Evolutionary conservation across 2,113 vertebrate species (phyloP), one percentile per base, ranked within the genome.

Genomic region (Rhabdomys dilectus): DNA sequence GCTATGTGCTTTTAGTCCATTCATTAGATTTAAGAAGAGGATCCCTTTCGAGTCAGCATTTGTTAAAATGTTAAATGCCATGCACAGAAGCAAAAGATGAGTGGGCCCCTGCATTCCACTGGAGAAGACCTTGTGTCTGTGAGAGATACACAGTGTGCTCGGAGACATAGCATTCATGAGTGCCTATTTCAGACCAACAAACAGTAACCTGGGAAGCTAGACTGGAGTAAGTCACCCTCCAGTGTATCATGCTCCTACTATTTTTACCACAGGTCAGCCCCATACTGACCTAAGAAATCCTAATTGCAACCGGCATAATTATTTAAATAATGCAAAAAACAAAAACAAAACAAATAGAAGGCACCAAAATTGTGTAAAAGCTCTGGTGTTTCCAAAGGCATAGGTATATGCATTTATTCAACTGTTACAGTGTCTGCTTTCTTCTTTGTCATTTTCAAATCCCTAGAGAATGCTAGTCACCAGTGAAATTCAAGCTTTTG

Each of bases 401-500:
- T 17, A 36, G 24, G 2, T 45, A 87, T 17, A 36, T 93, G 81
- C 91, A 48, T 19, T 56, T 87, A 58, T 45, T 36, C 66, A 58
- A 42, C 12, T 53, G 24, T 51, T 72, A 13, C 15, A n/a, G 4
- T 84, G 56, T 12, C 29, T 42, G 12, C 24, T 42, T 39, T 62
- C 76, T 3, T 60, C 72, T 53, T 82, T 82, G 31, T 17, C 4
- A 60, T 75, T 93, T 93, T 95, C 36, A 34, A 91, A 70, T 82
- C 2, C 39, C 76, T 56, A 16, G 39, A 72, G 29, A 96, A 92
- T 75, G 24, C 7, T 62, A 93, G 84, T 12, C 91, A 56, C 4
- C 56, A 90, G 68, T 92, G 88, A 78, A 93, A 92, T 93, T 89
- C 17, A 88, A 91, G 66, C 39, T 84, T 88, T 96, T 56, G 7